Conservation (phyloP, 2,888 invertebrate species). For the Achlya flavicornis region DNA sequence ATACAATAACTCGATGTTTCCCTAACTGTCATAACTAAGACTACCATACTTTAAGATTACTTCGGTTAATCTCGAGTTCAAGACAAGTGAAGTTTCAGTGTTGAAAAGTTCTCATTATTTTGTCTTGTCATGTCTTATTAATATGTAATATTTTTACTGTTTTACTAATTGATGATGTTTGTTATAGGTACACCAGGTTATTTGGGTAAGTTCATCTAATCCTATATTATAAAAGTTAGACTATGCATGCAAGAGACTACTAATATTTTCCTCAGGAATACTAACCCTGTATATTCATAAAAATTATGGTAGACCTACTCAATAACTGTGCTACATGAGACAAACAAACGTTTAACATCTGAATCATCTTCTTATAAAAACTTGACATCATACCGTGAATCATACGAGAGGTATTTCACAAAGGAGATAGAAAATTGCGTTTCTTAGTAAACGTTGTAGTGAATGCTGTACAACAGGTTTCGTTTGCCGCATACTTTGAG, state of each 20-base stretch:
- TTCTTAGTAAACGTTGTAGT: conserved; percentile 1
- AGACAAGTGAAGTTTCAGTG: too few species aligned
- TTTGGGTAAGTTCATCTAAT: too few species aligned
- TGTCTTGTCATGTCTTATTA: too few species aligned
- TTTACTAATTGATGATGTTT: too few species aligned
- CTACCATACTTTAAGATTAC: not conserved
- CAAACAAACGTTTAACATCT: not conserved
- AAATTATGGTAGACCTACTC: not conserved
- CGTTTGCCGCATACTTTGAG: not conserved
- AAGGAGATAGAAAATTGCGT: not conserved
- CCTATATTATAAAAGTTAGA: too few species aligned
- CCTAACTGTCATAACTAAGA: not conserved
- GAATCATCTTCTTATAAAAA: conserved; percentile 6
- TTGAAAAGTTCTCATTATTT: too few species aligned
- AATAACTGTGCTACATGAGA: not conserved
- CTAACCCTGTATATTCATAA: not conserved
- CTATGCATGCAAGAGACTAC: too few species aligned
- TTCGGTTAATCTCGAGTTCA: not conserved
- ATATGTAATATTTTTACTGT: too few species aligned
- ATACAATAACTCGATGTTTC: not conserved
- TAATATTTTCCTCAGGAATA: too few species aligned
- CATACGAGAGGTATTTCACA: conserved; percentile 4
- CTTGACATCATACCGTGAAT: conserved; percentile 2
- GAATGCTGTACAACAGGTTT: not conserved
- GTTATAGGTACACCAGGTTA: too few species aligned